Evolutionary conservation across 1,140 invertebrate species (phyloP).

Genomic region (Eumeta japonica): DNA sequence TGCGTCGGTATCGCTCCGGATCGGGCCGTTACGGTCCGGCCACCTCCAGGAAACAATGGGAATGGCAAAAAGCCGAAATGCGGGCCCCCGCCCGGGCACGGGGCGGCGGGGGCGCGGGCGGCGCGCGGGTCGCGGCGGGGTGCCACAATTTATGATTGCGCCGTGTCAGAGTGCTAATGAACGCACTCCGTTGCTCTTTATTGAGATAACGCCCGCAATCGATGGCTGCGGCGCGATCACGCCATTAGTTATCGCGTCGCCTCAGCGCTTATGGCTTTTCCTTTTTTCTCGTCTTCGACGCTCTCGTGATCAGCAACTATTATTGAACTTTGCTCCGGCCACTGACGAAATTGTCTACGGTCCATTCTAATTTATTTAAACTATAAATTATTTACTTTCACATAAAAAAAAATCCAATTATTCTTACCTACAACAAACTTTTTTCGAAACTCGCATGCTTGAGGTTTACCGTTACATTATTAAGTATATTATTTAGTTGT

Average conservation of each 20-base stretch:
- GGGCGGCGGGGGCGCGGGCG: constrained; percentile 28
- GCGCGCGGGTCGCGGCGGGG: constrained; percentile 34
- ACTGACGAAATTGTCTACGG: no score
- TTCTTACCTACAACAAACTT: no score
- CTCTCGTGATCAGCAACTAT: constrained; percentile 40
- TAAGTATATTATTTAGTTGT: no score
- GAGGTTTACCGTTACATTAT: no score
- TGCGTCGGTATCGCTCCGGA: constrained; percentile 45
- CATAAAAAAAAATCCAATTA: no score
- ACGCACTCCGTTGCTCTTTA: constrained; percentile 53
- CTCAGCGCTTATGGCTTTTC: constrained; percentile 46
- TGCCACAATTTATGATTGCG: constrained; percentile 49
- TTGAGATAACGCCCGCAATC: constrained; percentile 53
- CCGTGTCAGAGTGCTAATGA: constrained; percentile 55
- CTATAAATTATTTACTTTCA: no score
- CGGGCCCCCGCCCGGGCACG: constrained; percentile 31
- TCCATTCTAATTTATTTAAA: no score
- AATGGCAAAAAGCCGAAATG: constrained; percentile 49
- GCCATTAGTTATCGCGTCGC: constrained; percentile 46
- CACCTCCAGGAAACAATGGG: constrained; percentile 48
- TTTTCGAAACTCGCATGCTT: no score
- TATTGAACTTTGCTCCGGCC: constrained; percentile 35
- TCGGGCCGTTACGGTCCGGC: constrained; percentile 42
- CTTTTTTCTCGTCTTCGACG: constrained; percentile 38
- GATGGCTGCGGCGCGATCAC: constrained; percentile 30